Percentiles rank a stretch among this genome's conserved stretches.
Conservation (phyloP, 2,797 vertebrate genomes). For the Betta splendens region DNA sequence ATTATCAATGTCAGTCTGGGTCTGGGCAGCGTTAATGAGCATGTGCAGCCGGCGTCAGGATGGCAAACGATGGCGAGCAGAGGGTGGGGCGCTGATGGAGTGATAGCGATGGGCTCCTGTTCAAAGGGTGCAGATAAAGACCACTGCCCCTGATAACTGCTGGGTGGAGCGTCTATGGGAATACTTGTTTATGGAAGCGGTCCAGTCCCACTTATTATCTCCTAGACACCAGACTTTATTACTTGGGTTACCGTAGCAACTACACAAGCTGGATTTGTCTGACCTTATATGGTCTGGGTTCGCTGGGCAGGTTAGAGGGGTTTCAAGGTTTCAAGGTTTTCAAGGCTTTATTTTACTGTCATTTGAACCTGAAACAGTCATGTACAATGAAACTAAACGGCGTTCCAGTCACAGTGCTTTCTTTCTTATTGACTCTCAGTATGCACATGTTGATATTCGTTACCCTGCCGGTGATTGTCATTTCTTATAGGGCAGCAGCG, state of each 20-base stretch:
- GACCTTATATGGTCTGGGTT: conserved; percentile 48
- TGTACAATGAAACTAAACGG: too few species aligned
- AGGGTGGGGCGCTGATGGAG: conserved; percentile 58
- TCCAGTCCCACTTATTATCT: conserved; percentile 42
- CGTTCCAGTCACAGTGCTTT: too few species aligned
- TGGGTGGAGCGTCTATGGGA: conserved; percentile 58
- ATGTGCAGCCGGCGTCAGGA: conserved; percentile 11
- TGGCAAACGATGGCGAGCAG: conserved; percentile 40
- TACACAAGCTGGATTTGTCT: conserved; percentile 9
- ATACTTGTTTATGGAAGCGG: conserved; percentile 59
- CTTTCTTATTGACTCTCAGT: background rate
- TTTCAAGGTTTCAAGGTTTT: too few species aligned
- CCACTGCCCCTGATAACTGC: conserved; percentile 51
- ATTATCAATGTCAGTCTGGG: too few species aligned
- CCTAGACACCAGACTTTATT: conserved; percentile 44
- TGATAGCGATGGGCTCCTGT: conserved; percentile 34
- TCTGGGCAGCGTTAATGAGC: too few species aligned
- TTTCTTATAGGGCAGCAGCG: background rate
- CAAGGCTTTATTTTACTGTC: too few species aligned
- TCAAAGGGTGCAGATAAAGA: conserved; percentile 56
- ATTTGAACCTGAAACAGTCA: too few species aligned
- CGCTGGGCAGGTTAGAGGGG: too few species aligned
- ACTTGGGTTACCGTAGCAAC: conserved; percentile 28
- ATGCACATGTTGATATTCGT: too few species aligned
- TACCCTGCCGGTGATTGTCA: background rate